Evolutionary conservation across 1,140 invertebrate species (phyloP).

Genomic region (Luehdorfia chinensis): DNA sequence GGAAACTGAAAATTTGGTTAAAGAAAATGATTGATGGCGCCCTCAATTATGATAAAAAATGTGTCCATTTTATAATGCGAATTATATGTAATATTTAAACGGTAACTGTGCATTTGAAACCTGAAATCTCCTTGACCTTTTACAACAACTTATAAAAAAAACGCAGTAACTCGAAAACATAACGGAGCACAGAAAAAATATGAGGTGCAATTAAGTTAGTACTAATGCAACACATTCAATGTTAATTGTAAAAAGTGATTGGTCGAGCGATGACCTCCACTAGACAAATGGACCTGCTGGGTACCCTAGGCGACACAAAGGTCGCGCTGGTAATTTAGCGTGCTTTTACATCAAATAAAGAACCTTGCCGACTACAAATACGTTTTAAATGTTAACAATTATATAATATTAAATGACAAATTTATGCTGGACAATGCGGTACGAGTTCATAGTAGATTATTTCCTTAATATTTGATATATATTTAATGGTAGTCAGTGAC

Average conservation of each 20-base stretch:
- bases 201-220: background rate
- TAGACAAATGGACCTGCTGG: slow-evolving; percentile 1
- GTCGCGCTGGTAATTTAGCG: slow-evolving; percentile 5
- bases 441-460: too few relatives aligned
- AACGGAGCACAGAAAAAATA: slow-evolving; percentile 1
- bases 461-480: too few relatives aligned
- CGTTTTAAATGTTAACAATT: background rate
- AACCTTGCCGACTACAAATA: slow-evolving; percentile 8
- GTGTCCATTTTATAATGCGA: too few relatives aligned
- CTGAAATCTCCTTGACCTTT: slow-evolving; percentile 11
- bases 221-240: background rate
- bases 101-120: too few relatives aligned
- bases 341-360: slow-evolving; percentile 6
- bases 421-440: too few relatives aligned
- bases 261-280: slow-evolving; percentile 2
- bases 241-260: slow-evolving; percentile 12
- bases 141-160: background rate
- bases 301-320: slow-evolving; percentile 13
- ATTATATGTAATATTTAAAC: too few relatives aligned
- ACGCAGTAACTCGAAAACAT: background rate
- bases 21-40: background rate
- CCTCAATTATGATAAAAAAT: too few relatives aligned
- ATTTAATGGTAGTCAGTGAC: too few relatives aligned
- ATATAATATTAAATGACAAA: too few relatives aligned
- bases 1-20: background rate